Evolutionary conservation across 2,113 vertebrate genomes (phyloP).

Genomic region (Pelecanoides urinatrix): DNA sequence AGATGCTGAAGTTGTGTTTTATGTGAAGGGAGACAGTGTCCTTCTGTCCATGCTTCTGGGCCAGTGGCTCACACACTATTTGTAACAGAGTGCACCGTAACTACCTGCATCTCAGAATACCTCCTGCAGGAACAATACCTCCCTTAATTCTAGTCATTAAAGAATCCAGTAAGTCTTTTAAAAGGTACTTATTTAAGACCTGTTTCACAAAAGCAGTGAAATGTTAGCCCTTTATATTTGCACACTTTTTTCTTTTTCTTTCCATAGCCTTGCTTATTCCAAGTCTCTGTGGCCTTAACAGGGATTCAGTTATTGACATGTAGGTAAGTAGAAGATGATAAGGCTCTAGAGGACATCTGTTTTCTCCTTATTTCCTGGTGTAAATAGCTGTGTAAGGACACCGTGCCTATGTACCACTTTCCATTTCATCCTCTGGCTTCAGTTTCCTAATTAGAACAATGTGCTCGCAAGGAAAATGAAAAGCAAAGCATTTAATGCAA

Average conservation of each 20-base stretch:
- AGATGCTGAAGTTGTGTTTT: neutral
- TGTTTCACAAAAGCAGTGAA: neutral
- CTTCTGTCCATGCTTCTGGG: neutral
- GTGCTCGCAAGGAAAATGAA: neutral
- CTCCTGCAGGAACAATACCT: neutral
- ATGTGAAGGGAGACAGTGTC: neutral
- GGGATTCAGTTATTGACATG: neutral
- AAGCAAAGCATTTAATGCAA: neutral
- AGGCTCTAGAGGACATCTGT: neutral
- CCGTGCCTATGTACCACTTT: neutral
- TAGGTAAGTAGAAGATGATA: neutral
- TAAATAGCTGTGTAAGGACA: neutral
- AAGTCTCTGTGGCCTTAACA: neutral
- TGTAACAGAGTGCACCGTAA: accelerated
- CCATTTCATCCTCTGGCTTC: neutral
- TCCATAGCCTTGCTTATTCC: neutral
- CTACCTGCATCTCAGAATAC: neutral
- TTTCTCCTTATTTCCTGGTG: neutral
- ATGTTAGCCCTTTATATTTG: neutral
- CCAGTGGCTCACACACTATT: neutral
- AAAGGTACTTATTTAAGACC: neutral
- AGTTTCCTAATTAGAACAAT: neutral
- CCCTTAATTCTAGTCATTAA: neutral
- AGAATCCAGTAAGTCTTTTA: neutral
- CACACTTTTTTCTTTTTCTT: neutral